Percentiles rank a stretch among this genome's conserved stretches.
Evolutionary conservation across 2,113 vertebrate species (phyloP).

Genomic region (Calypte anna): DNA sequence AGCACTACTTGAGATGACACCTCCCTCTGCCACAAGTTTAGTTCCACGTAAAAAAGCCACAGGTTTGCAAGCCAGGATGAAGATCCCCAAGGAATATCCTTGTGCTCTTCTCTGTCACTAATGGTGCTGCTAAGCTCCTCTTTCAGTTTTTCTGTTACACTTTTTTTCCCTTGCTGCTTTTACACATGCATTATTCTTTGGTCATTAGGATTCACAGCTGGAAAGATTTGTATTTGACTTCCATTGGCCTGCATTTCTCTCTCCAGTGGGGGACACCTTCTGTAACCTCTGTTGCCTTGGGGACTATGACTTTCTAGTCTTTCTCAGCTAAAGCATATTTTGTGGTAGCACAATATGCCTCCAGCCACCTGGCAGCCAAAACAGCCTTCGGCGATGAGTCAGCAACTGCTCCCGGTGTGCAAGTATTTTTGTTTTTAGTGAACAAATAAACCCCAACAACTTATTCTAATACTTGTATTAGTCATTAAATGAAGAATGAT

Average conservation of each 20-base stretch:
- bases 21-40: not conserved
- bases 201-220: conserved; percentile 50
- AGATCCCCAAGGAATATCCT: not conserved
- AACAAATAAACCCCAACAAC: conserved; percentile 39
- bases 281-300: conserved; percentile 57
- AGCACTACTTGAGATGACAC: not conserved
- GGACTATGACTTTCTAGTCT: conserved; percentile 58
- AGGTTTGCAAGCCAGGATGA: not conserved
- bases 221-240: conserved; percentile 39
- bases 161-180: not conserved
- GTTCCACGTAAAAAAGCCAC: not conserved
- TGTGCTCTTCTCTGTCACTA: not conserved
- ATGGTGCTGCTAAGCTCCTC: not conserved
- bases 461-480: conserved; percentile 32
- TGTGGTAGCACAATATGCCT: conserved; percentile 56
- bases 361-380: conserved; percentile 61
- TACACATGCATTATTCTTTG: conserved; percentile 6
- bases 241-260: not conserved
- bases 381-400: conserved; percentile 50
- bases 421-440: conserved; percentile 52
- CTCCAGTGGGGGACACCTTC: conserved; percentile 27
- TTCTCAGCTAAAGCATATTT: conserved; percentile 55
- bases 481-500: conserved; percentile 30
- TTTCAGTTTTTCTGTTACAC: not conserved
- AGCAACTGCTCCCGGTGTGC: conserved; percentile 34